Evolutionary conservation across 2,113 vertebrate species (phyloP).

Genomic region (Pandion haliaetus): DNA sequence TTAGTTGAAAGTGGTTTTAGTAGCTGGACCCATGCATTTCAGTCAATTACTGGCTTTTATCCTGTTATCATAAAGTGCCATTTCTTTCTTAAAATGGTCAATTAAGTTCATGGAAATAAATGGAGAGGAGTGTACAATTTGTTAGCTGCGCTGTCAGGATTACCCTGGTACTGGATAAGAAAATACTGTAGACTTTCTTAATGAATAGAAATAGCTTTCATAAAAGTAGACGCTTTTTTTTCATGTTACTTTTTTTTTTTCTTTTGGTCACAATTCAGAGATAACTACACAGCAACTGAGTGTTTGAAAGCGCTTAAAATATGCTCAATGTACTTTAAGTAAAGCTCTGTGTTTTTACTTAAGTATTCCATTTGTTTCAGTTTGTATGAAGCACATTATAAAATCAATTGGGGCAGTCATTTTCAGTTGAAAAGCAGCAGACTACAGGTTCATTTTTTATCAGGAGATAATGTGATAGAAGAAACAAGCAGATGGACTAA

Average conservation of each 20-base stretch:
- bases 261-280: slow-evolving; percentile 37
- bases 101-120: slow-evolving; percentile 74
- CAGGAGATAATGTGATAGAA: neutral
- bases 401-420: slow-evolving; percentile 42
- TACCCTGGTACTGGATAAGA: slow-evolving; percentile 34
- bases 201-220: slow-evolving; percentile 69
- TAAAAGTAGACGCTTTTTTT: slow-evolving; percentile 27
- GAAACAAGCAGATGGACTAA: slow-evolving; percentile 24
- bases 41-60: slow-evolving; percentile 73
- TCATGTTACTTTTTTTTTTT: neutral
- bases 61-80: slow-evolving; percentile 66
- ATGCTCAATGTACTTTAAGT: slow-evolving; percentile 28
- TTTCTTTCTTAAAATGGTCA: slow-evolving; percentile 72
- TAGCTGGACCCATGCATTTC: slow-evolving; percentile 49
- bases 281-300: slow-evolving; percentile 41
- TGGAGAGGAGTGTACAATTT: slow-evolving; percentile 51
- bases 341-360: slow-evolving; percentile 47
- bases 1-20: slow-evolving; percentile 66
- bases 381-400: slow-evolving; percentile 62
- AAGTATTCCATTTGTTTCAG: slow-evolving; percentile 61
- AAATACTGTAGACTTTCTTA: slow-evolving; percentile 59
- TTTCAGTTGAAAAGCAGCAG: slow-evolving; percentile 47
- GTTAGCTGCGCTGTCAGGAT: slow-evolving; percentile 44
- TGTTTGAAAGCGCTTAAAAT: slow-evolving; percentile 69
- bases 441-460: neutral